These are phyloP conservation scores for Prionailurus bengalensis DNA, from an alignment of 2,113 vertebrate genomes.

Conservation along the genomic window DNA sequence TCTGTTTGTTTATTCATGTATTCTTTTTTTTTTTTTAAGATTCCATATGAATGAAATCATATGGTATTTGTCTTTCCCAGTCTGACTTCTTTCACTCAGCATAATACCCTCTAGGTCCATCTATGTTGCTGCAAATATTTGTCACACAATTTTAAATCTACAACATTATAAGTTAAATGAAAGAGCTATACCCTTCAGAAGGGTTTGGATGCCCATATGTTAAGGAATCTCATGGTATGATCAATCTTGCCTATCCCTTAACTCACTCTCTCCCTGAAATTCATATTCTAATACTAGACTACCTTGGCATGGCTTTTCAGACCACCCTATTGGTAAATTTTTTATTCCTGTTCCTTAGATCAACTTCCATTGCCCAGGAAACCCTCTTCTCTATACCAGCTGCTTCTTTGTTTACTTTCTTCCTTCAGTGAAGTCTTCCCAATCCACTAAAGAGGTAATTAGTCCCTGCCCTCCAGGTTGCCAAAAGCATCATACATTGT, in stretches of 20 bases:
- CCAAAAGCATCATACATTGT: background rate
- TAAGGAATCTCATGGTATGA: background rate
- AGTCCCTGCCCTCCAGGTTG: background rate
- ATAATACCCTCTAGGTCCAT: background rate
- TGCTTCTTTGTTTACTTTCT: background rate
- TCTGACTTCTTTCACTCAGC: background rate
- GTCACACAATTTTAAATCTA: background rate
- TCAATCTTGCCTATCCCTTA: background rate
- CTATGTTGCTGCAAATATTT: background rate
- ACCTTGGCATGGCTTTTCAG: background rate
- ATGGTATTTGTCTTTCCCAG: background rate
- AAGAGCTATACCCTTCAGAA: background rate
- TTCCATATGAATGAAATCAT: background rate
- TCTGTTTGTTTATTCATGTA: background rate
- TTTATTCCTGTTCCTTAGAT: background rate
- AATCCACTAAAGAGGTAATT: background rate
- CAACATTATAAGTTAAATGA: background rate
- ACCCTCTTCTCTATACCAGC: background rate
- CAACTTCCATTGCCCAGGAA: background rate
- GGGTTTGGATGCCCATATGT: background rate
- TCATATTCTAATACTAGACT: background rate
- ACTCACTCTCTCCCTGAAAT: background rate
- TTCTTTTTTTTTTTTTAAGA: background rate
- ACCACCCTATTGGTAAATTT: background rate
- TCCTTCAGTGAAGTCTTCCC: background rate